Evolutionary conservation across 1,140 invertebrate genomes (phyloP), one percentile per base, ranked within the genome.

Genomic region (Glossosoma conforme): DNA sequence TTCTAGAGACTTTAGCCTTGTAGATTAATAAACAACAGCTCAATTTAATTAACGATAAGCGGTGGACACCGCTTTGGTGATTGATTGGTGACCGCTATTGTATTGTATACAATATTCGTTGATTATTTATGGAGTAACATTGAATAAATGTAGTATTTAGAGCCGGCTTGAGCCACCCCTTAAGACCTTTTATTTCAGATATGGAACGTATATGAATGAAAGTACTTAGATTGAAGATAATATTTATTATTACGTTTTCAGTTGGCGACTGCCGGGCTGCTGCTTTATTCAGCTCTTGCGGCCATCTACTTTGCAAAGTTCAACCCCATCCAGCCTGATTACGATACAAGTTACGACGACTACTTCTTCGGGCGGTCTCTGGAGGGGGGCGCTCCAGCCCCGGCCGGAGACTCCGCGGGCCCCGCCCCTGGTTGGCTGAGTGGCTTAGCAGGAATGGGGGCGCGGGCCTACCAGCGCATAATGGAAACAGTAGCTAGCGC

Each of bases 241-340:
- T n/a, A n/a, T 41, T 50, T 35, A 22, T 36, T 40, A 36, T 52
- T 62, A 47, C 59, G 8, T 59, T 78, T 79, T 47, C 70, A 89
- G 86, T 74, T 89, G 13, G 82, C 82, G 53, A 89, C 87, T 0
- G 85, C 86, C 0, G 76, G 80, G 4, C 69, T 91, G 11, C 76
- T 91, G 2, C 82, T 89, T 46, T 91, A 91, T 71, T 87, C 87
- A 11, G 85, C 85, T 37, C 81, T 89, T 54, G 87, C 87, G 0
- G 87, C 87, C 37, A 83, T 89, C 61, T 91, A 89, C 68, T 91
- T 88, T 65, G 86, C 87, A 17, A 89, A 89, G 66, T 87, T 88
- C 59, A 89, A 88, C 67, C 85, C 86, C 6, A 77, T 86, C 38
- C 76, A 82, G 6, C 79, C 80, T 19, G 85, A 87, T 55, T 84